A percentile compares a stretch with the other conserved stretches of the same genome.
Evolutionary conservation across 1,140 invertebrate species (phyloP).

Genomic region (Aphelinus atriplicis): DNA sequence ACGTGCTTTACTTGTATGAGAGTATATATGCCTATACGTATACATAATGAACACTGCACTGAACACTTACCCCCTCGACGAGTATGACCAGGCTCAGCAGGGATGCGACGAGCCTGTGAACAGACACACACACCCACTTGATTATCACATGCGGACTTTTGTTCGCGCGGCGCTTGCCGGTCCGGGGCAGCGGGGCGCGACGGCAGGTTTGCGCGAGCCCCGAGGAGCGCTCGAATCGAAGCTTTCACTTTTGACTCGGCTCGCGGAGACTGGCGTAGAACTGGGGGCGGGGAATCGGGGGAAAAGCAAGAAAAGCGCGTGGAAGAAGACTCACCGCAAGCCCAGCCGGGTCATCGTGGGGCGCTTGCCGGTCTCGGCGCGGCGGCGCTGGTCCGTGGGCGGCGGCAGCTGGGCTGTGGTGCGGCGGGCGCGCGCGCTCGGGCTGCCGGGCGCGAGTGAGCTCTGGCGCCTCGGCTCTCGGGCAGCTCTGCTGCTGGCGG

Average conservation of each 20-base stretch:
- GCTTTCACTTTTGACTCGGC: no score
- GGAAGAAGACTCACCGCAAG: constrained; percentile 57
- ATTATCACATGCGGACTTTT: no score
- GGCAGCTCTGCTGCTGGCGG: constrained; percentile 51
- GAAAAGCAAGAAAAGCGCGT: constrained; percentile 13
- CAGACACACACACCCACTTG: constrained; percentile 18
- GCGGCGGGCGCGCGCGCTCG: constrained; percentile 21
- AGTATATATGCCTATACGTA: neutral
- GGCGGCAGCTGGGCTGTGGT: neutral
- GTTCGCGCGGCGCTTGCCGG: no score
- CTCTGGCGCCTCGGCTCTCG: constrained; percentile 36
- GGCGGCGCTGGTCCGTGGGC: constrained; percentile 44
- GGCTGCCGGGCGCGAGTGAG: constrained; percentile 1
- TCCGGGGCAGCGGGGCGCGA: no score
- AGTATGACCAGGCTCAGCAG: constrained; percentile 55
- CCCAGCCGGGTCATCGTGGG: constrained; percentile 54
- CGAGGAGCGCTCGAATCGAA: no score
- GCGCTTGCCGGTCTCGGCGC: constrained; percentile 46
- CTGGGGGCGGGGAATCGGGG: neutral
- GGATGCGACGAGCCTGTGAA: constrained; percentile 60
- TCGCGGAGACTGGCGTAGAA: neutral
- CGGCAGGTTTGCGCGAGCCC: no score
- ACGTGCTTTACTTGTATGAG: neutral
- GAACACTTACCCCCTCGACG: constrained; percentile 58
- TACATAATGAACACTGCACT: neutral